Conservation (phyloP, 2,113 vertebrate species). For the Climacteris rufus region DNA sequence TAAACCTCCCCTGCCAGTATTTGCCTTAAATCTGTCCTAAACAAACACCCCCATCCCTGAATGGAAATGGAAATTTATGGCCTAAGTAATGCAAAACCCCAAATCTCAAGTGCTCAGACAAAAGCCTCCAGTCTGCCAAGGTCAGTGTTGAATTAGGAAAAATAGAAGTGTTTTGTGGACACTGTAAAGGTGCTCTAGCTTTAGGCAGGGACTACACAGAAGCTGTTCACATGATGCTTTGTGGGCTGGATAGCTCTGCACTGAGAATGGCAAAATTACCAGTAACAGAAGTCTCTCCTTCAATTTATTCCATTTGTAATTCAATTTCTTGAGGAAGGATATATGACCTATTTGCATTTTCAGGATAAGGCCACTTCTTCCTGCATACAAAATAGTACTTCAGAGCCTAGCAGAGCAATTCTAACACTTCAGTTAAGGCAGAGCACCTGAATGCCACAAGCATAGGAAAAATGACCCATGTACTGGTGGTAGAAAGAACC, state of each 20-base stretch:
- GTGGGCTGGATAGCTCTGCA: neutral
- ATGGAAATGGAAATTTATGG: neutral
- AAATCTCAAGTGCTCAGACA: neutral
- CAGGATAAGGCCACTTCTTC: neutral
- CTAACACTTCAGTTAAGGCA: fast-evolving
- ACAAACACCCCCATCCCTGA: no score
- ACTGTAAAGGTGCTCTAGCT: neutral
- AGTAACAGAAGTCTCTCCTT: neutral
- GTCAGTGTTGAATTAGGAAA: neutral
- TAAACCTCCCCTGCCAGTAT: neutral
- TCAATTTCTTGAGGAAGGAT: neutral
- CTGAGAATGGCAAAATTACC: neutral
- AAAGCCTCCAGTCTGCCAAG: neutral
- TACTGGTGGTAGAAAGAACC: neutral
- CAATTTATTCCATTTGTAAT: neutral
- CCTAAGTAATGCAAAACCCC: neutral
- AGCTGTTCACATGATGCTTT: fast-evolving
- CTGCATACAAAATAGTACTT: neutral
- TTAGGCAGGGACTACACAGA: neutral
- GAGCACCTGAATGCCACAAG: neutral
- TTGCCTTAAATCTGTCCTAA: neutral
- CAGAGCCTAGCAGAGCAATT: neutral
- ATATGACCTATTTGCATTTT: neutral
- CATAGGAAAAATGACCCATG: neutral
- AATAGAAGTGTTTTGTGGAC: neutral